Conservation (phyloP, 2,113 vertebrate species). For the Cichladusa arquata region DNA sequence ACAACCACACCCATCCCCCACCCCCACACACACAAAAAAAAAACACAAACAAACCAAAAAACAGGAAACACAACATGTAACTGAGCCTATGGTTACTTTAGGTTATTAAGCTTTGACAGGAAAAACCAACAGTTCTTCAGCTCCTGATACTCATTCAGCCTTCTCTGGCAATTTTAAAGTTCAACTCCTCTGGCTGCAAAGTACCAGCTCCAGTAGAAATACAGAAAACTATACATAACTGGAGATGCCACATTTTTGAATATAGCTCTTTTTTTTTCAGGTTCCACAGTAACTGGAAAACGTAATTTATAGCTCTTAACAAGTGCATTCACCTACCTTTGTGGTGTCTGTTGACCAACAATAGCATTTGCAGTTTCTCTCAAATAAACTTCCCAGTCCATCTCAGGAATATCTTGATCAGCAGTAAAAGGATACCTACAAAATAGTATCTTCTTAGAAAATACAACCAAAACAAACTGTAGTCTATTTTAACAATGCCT, state of each 20-base stretch:
- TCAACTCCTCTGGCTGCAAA: not conserved
- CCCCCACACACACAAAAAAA: not conserved
- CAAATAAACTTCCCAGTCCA: constrained; percentile 97
- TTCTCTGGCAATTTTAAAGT: not conserved
- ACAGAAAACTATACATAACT: not conserved
- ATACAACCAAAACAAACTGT: not conserved
- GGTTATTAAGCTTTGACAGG: not conserved
- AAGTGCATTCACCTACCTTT: constrained; percentile 76
- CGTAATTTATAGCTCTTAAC: not conserved
- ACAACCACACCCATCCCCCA: not conserved
- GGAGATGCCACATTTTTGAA: not conserved
- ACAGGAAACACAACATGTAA: not conserved
- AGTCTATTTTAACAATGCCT: not conserved
- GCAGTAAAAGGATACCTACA: constrained; percentile 89
- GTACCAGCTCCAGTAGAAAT: not conserved
- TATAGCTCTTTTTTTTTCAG: not conserved
- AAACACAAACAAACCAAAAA: too few species aligned
- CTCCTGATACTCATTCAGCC: not conserved
- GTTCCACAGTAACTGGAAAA: not conserved
- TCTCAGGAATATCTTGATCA: constrained; percentile 92
- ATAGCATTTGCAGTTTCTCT: constrained; percentile 93
- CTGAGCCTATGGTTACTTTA: not conserved
- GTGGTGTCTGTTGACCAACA: constrained; percentile 92
- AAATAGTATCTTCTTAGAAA: not conserved
- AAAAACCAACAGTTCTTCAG: not conserved